phyloP scores from a whole-genome alignment of 2,888 invertebrate species.

The Eristalis arbustorum region DNA sequence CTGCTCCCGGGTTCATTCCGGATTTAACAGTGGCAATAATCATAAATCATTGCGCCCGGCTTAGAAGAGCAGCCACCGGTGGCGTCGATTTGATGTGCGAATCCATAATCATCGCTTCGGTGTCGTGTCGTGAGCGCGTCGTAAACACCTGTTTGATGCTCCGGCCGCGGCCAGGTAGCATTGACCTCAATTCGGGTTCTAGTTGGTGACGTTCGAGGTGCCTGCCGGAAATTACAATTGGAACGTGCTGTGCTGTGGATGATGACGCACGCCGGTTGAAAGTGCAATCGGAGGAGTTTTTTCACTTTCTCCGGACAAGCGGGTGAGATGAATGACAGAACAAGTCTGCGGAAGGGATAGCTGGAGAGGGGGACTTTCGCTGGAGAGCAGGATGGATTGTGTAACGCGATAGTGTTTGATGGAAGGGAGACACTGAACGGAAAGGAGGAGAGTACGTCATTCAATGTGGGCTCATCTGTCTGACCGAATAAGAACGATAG shows the following conservation, averaged over 20 bases:
- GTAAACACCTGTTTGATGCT: constrained; percentile 14
- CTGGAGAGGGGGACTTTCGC: background rate
- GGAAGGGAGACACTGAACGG: too few relatives aligned
- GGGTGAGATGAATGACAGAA: background rate
- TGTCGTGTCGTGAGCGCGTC: background rate
- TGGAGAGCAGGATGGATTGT: background rate
- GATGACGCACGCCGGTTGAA: background rate
- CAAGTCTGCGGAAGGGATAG: background rate
- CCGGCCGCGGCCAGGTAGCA: background rate
- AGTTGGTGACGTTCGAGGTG: background rate
- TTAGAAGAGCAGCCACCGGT: background rate
- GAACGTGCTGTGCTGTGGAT: background rate
- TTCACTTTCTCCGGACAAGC: background rate
- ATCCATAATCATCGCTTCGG: constrained; percentile 1
- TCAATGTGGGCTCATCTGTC: too few relatives aligned
- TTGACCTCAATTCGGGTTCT: constrained; percentile 14
- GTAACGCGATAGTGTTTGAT: background rate
- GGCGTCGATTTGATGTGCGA: background rate
- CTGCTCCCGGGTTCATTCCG: background rate
- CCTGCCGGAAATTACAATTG: background rate
- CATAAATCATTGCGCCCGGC: background rate
- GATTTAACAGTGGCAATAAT: background rate
- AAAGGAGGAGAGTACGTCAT: too few relatives aligned
- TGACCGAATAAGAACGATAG: too few relatives aligned
- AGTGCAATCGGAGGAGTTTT: background rate